Evolutionary conservation across 2,113 vertebrate species (phyloP), one percentile per base, ranked within the genome.

Genomic region (Lophochroa leadbeateri): DNA sequence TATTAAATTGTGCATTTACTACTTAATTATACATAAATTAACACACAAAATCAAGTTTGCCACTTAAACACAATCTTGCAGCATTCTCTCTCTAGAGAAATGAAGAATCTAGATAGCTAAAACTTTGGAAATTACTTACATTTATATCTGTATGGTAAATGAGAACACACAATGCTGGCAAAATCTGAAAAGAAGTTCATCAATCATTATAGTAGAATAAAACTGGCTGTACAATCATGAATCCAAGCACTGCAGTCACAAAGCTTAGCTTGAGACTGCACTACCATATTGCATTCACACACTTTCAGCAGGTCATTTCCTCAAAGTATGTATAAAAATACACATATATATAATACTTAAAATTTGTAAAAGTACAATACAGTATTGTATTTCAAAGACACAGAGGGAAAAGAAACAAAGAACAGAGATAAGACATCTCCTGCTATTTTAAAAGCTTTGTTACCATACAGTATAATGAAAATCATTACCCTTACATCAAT

Each of bases 71-170:
- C 31, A 93, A 81, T 53, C 46, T 31, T 61, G n/a, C 12, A 85
- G 70, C 44, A 86, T 71, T 86, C 63, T 85, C n/a, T 74, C 68
- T 68, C 23, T 29, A 78, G 24, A 75, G 43, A 64, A 86, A 75
- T 15, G 43, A 77, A 79, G 16, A 57, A 69, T 76, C 25, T 52
- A 49, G 92, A 23, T 61, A 71, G 53, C 17, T 41, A 76, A 52
- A 82, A 55, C 21, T 89, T 80, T 4, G 68, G 49, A 82, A 87
- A 70, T 93, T 98, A 99, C 99, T 99, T 98, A 99, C 99, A 43
- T 99, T 99, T 97, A 99, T 99, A 97, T 99, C 99, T 37, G 98
- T 99, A 97, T 99, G 99, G 97, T 99, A 99, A 98, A 99, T 99
- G 94, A 99, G 99, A 97, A 99, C 99, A 98, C 99, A 99, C 57